Base-by-base conservation (phyloP, 2,888 invertebrate genomes). In the Ophion costatus region DNA sequence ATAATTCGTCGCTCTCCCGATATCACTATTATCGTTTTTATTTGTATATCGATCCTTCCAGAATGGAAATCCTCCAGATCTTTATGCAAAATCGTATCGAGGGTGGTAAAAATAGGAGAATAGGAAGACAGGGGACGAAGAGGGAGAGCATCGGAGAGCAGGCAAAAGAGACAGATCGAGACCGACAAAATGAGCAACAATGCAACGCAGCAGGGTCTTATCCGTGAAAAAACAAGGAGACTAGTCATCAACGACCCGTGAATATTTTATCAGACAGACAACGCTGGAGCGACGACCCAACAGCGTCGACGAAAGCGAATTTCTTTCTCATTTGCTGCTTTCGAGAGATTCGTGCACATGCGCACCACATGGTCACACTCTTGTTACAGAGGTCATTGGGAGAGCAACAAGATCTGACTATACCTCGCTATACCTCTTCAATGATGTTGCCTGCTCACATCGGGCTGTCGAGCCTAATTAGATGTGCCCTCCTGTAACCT, bases 221-320 rank as follows among this genome's bases (percentile, higher is more conserved):
- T 83, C 86, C 81, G 71, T 80, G 81, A 86, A 86, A 86, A 83
- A 64, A 82, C 71, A 76, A 86, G 61, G 67, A 81, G 83, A 70
- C 81, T 83, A 67, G 80, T 81, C 83, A 83, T 86, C 86, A 86
- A 82, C 86, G 86, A 86, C 83, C 86, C 83, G 81, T 78, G 76
- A 66, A 83, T 78, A 75, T 80, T 74, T 83, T 80, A 85, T 80
- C 83, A 69, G 63, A 57, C 70, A 64, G 64, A 57, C 56, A 74
- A 77, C 45, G 61, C 29, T 77, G 67, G 59, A 59, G 74, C 73
- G 66, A 71, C 73, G 61, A 56, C 57, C 56, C 29, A 45, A 61
- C 80, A 51, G 56, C 20, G 38, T 56, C 20, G 22, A 20, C 56
- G 38, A 67, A 61, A 73, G 17, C 38, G 22, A 66, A 76, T 66